Evolutionary conservation across 1,140 invertebrate genomes (phyloP), one percentile per base, ranked within the genome.

Genomic region (Colletes gigas): DNA sequence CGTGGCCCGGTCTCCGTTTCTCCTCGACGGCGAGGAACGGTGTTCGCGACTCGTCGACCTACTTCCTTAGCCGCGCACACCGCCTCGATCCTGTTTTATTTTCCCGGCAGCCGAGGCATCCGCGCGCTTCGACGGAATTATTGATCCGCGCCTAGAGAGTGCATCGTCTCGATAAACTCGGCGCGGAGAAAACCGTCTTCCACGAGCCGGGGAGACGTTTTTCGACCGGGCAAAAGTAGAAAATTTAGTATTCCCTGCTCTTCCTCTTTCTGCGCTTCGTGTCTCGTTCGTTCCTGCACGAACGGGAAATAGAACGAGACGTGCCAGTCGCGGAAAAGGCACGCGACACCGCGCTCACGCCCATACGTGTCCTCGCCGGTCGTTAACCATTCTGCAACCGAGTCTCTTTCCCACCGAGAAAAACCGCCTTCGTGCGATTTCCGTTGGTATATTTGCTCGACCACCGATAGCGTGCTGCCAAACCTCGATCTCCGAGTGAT

Each of bases 21-120:
- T 17, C n/a, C 54, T 57, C 54, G 54, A 8, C 54, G 54, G 3
- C 4, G 54, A 57, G 17, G 15, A n/a, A 57, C 54, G 15, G n/a
- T 17, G 54, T 70, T 70, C 54, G 68, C 30, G 30, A 57, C 68
- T 39, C 21, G 21, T 70, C 52, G 30, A n/a, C 68, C 52, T 54
- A 59, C 68, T 57, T 69, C 12, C 21, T 17, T 52, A 19, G 12
- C 14, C 50, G 19, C 68, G 30, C 15, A 17, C n/a, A 17, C 15
- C n/a, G 54, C 52, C 54, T 57, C 39, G 21, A n/a, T 9, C 30
- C 39, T 17, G 30, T 70, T 70, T 70, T 39, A 70, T 55, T 70
- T 70, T 41, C 17, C 68, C 52, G 14, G 15, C 67, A 21, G 39
- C 6, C 30, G 54, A 55, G 54, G 54, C 54, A 57, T 10, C 17